Base-by-base conservation (phyloP, 2,888 invertebrate genomes). In the Drosophila glabriapex region DNA sequence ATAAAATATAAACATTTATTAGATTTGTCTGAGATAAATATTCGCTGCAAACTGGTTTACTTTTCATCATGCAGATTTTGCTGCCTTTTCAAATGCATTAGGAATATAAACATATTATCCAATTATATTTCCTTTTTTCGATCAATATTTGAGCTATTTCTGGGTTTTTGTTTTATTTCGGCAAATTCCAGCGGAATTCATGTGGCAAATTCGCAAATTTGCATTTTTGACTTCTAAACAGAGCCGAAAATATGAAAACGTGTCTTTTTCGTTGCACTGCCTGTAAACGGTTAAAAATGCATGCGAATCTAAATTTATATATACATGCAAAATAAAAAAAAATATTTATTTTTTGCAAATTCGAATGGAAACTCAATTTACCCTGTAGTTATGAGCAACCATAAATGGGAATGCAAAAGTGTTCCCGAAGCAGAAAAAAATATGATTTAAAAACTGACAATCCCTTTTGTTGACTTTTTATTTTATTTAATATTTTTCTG, bases 131-230 rank as follows among this genome's bases (percentile, higher is more conserved):
- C 19, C 19, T 35, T n/a, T 41, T 52, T 41, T n/a, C 14, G 14
- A 16, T 4, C 5, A 5, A 9, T 41, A 31, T 54, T 58, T 56
- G 22, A 28, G 68, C 49, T 75, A 73, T 69, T 73, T 74, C 50
- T 55, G 46, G 68, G 55, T 68, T 87, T 69, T 83, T 64, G 60
- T 55, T 65, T 73, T 73, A 66, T 69, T 53, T 14, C 80, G 68
- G 53, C 33, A 50, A 68, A 53, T 63, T 71, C 41, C 19, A 62
- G 59, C 28, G 49, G 35, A 50, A 73, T 72, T 66, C 58, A 71
- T 81, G 71, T 46, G 65, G 50, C 55, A 56, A 66, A 73, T 67
- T 68, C 49, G 39, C 39, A 31, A 31, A 78, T 78, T 78, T 69
- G 53, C 54, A 81, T 73, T 73, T 69, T 28, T 29, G 68, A 54